Base-by-base conservation (phyloP, 2,797 vertebrate species). In the Sus cebifrons region DNA sequence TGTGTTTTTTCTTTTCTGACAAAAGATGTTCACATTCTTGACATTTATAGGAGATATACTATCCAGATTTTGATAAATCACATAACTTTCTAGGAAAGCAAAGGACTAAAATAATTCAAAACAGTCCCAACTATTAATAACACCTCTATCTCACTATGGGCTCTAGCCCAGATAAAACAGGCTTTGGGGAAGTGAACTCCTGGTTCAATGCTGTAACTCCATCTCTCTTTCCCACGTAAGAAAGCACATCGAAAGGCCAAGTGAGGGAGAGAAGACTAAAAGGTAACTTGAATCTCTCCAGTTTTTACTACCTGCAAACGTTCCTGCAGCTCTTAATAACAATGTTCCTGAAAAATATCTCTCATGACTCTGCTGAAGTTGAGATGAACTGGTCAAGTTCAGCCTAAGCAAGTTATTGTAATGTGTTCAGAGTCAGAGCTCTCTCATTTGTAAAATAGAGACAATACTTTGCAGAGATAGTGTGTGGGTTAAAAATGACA, bases 1-100 rank as follows among this genome's bases (percentile, higher is more conserved):
- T 71, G 54, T 65, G 29, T 68, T 18, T 62, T 18, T 67, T 16
- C 56, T 20, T 21, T 36, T 36, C 67, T 93, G n/a, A 74, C 32
- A 96, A 97, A 32, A 40, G n/a, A 49, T 62, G 3, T 82, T 83
- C 40, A 82, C 15, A 73, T 78, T 95, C 56, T 91, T 64, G 40
- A 84, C 7, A 58, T 27, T 96, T 36, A 74, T 0, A 78, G 20
- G 21, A 58, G 64, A 73, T 32, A 81, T 0, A 73, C 16, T 56
- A 71, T 36, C 15, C 58, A 85, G 17, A 78, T 49, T 91, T 62
- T 94, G 29, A 86, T 78, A 96, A 79, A 68, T 54, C 15, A 14
- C 52, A 21, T 58, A 94, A 54, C 17, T 67, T 86, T 93, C 74
- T 84, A 64, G 36, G 52, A 85, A 29, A 89, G 40, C 25, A 87